These are phyloP conservation scores for Dichetophora obliterata DNA, from an alignment of 2,888 invertebrate species.

Conservation along the genomic window DNA sequence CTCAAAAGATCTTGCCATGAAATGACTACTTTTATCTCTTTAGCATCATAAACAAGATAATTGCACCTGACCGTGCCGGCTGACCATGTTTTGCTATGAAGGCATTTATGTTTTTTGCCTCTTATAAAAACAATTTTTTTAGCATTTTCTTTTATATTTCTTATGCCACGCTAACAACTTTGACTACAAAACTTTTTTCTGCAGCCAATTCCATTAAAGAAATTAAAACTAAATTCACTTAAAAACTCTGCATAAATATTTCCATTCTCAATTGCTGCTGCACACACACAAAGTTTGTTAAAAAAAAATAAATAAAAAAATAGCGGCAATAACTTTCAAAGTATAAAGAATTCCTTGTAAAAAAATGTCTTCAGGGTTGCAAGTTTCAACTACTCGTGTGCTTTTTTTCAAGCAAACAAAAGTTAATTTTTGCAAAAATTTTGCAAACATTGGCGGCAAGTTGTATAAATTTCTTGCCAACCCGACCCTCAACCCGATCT, in stretches of 20 bases:
- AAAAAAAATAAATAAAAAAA: slow-evolving; percentile 26
- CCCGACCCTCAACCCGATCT: background rate
- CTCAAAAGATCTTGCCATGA: background rate
- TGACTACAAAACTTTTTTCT: slow-evolving; percentile 3
- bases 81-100: background rate
- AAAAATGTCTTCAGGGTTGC: slow-evolving; percentile 38
- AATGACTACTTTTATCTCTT: background rate
- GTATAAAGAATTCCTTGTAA: background rate
- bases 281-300: slow-evolving; percentile 46
- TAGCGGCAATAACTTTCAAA: background rate
- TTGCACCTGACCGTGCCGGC: background rate
- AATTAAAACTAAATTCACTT: slow-evolving; percentile 56
- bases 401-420: background rate
- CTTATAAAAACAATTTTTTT: background rate
- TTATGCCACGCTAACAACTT: background rate
- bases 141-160: background rate
- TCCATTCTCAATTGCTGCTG: slow-evolving; percentile 54
- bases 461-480: background rate
- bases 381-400: slow-evolving; percentile 13
- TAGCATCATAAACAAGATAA: too few relatives aligned
- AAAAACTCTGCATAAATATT: slow-evolving; percentile 52
- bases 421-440: slow-evolving; percentile 29
- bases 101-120: too few relatives aligned
- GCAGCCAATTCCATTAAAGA: slow-evolving; percentile 58
- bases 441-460: slow-evolving; percentile 26